phyloP scores from a whole-genome alignment of 2,888 invertebrate species.

The Rhamphomyia laevipes region DNA sequence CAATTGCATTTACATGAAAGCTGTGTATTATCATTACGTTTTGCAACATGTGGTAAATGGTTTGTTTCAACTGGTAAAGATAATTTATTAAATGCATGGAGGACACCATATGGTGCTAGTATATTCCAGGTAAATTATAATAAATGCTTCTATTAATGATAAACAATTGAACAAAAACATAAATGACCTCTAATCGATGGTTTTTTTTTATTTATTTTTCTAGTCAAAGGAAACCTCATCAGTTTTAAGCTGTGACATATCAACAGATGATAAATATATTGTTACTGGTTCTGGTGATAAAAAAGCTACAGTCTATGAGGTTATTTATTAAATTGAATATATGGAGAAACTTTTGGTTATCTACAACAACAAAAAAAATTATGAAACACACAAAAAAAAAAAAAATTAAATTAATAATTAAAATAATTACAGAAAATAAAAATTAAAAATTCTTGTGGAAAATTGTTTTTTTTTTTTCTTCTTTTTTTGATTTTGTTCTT shows the following conservation, averaged over 20 bases:
- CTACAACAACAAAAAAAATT: background rate
- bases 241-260: slow-evolving; percentile 96
- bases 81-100: slow-evolving; percentile 93
- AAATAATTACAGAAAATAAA: background rate
- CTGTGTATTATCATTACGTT: slow-evolving; percentile 89
- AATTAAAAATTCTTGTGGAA: too few relatives aligned
- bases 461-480: too few relatives aligned
- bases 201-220: slow-evolving; percentile 8
- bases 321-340: slow-evolving; percentile 55
- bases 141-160: too few relatives aligned
- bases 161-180: too few relatives aligned
- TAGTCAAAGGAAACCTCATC: slow-evolving; percentile 94
- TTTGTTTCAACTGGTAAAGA: slow-evolving; percentile 99
- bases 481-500: too few relatives aligned
- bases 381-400: background rate
- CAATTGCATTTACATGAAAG: slow-evolving; percentile 93
- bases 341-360: background rate
- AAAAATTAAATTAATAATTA: slow-evolving; percentile 6
- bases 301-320: slow-evolving; percentile 95
- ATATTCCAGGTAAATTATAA: slow-evolving; percentile 95
- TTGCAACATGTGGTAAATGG: slow-evolving; percentile 95
- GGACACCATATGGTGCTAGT: slow-evolving; percentile 95
- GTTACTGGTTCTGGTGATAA: slow-evolving; percentile 97
- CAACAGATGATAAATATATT: slow-evolving; percentile 94
- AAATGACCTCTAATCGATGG: too few relatives aligned